Percentiles rank a stretch among this genome's conserved stretches.
Conservation (phyloP, 2,113 vertebrate species). For the Noturus placidus region DNA sequence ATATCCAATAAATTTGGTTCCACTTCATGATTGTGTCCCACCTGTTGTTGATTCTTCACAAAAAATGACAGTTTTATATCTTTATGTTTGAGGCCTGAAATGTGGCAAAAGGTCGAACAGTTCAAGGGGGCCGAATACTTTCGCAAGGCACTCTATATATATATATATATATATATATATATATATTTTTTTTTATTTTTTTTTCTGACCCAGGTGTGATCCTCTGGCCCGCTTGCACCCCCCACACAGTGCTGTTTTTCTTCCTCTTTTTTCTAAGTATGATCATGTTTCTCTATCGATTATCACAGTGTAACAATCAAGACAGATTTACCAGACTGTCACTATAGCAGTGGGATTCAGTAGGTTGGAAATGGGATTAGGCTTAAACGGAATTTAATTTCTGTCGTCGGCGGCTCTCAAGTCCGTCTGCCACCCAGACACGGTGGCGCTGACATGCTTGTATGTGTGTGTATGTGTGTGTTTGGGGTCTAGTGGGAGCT, state of each 20-base stretch:
- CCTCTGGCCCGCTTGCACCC: slow-evolving; percentile 63
- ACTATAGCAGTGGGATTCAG: slow-evolving; percentile 70
- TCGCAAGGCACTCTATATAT: no score
- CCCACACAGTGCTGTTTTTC: slow-evolving; percentile 35
- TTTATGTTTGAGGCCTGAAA: no score
- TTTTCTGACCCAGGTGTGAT: slow-evolving; percentile 57
- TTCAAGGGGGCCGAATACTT: no score
- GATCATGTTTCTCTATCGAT: slow-evolving; percentile 71
- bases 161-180: no score
- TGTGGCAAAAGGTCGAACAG: no score
- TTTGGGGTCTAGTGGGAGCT: slow-evolving; percentile 13
- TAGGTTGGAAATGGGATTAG: slow-evolving; percentile 77
- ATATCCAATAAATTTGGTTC: no score
- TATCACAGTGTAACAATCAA: slow-evolving; percentile 68
- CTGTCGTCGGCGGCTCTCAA: slow-evolving; percentile 69
- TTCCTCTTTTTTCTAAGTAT: slow-evolving; percentile 67
- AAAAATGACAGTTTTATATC: no score
- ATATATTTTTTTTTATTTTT: no score
- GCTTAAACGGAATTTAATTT: slow-evolving; percentile 81
- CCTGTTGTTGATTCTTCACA: no score
- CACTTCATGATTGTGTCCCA: no score
- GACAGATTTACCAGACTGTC: slow-evolving; percentile 73
- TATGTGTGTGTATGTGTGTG: slow-evolving; percentile 34
- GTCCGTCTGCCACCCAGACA: slow-evolving; percentile 74
- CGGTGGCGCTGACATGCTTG: slow-evolving; percentile 55